Base-by-base conservation (phyloP, 2,797 vertebrate genomes). In the Enteromius treurensis region DNA sequence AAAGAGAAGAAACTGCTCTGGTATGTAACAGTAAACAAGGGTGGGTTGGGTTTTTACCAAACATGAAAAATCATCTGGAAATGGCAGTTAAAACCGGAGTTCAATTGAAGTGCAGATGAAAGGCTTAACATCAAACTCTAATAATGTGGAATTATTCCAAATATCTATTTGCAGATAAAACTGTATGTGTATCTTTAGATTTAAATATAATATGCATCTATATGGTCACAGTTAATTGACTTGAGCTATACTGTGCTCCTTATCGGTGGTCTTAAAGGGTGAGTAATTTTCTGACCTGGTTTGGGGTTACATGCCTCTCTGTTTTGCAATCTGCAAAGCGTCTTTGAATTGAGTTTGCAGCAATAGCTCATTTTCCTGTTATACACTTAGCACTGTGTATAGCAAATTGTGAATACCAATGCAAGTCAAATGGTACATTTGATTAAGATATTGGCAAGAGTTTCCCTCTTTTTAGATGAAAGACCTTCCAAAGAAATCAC, bases 201-300 rank as follows among this genome's bases (percentile, higher is more conserved):
- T 13, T 17, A 76, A 60, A 58, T 23, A 2, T 4, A 29, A 49
- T 21, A 14, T 29, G 5, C 37, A 19, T 23, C 2, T n/a, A 49
- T 76, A 67, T 58, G 49, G 9, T 11, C 11, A 58, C n/a, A 23
- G 55, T 10, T 58, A 23, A n/a, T 60, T 62, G 64, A 53, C 19
- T 79, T 32, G 29, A 79, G 62, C 26, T 42, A 65, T 60, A 32
- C 29, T 62, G 58, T 77, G n/a, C 29, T 49, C 73, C 69, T 49
- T 29, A 74, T 49, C 81, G 68, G 60, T 81, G 81, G 23, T 84
- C 74, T 84, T 37, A 64, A 47, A 75, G 15, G 76, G 23, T 73
- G 81, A 70, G 37, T 76, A 6, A 84, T 82, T 75, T 79, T 79
- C 62, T 79, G 29, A 37, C 47, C 26, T 71, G 40, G 23, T 87